Conservation (phyloP, 1,140 invertebrate genomes). For the Melitaea cinxia region DNA sequence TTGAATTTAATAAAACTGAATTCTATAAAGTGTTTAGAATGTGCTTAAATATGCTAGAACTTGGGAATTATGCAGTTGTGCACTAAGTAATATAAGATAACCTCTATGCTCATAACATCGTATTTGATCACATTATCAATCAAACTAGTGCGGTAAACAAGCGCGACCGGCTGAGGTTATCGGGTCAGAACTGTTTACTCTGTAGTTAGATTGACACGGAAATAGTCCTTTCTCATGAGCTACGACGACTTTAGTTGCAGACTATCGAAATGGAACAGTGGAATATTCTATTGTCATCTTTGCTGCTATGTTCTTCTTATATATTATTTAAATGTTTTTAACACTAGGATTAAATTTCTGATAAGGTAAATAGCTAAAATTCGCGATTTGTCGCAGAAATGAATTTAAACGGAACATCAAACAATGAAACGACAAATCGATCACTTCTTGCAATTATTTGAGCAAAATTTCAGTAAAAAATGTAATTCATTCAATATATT, state of each 20-base stretch:
- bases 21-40: slow-evolving; percentile 4
- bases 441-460: too few species aligned
- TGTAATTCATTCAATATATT: too few species aligned
- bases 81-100: slow-evolving; percentile 42
- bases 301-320: too few species aligned
- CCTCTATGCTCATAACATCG: slow-evolving; percentile 42
- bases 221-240: slow-evolving; percentile 25
- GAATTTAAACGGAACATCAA: too few species aligned
- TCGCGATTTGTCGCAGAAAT: too few species aligned
- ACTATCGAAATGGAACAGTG: slow-evolving; percentile 17
- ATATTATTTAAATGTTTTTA: too few species aligned
- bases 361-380: too few species aligned
- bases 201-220: slow-evolving; percentile 27
- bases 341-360: too few species aligned
- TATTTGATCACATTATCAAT: slow-evolving; percentile 62
- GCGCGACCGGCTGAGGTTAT: slow-evolving; percentile 52
- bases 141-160: slow-evolving; percentile 66
- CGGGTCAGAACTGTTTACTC: slow-evolving; percentile 54
- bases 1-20: not conserved
- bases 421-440: too few species aligned
- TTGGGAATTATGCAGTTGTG: slow-evolving; percentile 27
- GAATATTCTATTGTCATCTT: not conserved
- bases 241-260: not conserved
- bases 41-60: slow-evolving; percentile 9
- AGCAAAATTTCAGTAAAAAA: too few species aligned